Conservation (phyloP, 2,888 invertebrate genomes). For the Neoscelio sp. region DNA sequence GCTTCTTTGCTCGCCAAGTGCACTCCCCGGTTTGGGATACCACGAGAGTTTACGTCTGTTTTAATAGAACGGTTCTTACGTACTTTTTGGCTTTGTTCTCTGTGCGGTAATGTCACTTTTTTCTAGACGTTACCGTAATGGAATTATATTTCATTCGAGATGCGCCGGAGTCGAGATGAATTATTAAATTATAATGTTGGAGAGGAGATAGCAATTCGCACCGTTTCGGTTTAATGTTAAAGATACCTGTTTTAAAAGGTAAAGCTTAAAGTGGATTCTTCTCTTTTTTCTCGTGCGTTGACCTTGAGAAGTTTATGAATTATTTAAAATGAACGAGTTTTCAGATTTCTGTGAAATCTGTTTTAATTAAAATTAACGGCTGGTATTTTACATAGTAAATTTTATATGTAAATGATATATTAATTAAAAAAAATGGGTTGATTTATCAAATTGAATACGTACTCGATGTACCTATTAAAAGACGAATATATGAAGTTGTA, state of each 20-base stretch:
- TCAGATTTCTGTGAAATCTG: no score
- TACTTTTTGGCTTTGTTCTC: conserved; percentile 1
- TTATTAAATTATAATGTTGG: conserved; percentile 29
- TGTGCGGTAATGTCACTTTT: conserved; percentile 16
- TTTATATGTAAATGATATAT: no score
- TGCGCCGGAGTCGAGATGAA: conserved; percentile 9
- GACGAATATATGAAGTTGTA: no score
- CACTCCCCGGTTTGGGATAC: conserved; percentile 21
- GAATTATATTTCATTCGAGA: conserved; percentile 28
- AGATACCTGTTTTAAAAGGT: conserved; percentile 5
- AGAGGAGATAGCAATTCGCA: conserved; percentile 7
- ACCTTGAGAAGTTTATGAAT: no score
- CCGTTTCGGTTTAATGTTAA: conserved; percentile 27
- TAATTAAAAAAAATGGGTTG: no score
- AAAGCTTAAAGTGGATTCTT: no score
- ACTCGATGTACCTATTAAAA: no score
- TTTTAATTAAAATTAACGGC: no score
- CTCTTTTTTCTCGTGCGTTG: no score
- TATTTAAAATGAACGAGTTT: no score
- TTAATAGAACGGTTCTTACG: conserved; percentile 15
- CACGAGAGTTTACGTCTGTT: conserved; percentile 33
- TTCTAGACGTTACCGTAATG: conserved; percentile 21
- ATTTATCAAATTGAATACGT: no score
- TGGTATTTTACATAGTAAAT: no score
- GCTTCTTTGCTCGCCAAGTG: conserved; percentile 18